Evolutionary conservation across 2,113 vertebrate genomes (phyloP).

Genomic region (Barbus barbus): DNA sequence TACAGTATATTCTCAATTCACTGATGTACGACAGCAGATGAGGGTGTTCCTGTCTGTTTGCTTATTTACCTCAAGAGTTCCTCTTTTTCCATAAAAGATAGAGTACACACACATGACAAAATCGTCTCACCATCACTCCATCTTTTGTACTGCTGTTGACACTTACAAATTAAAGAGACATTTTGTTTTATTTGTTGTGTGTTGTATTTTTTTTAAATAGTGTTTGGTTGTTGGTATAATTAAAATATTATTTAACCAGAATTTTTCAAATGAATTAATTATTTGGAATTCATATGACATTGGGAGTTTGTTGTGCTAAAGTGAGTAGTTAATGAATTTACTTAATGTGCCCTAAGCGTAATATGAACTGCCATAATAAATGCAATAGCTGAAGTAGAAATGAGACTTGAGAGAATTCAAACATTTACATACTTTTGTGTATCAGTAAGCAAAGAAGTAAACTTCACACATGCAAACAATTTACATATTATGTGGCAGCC

Average conservation of each 20-base stretch:
- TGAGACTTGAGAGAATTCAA: background rate
- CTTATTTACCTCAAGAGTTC: slow-evolving; percentile 99
- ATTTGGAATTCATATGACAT: background rate
- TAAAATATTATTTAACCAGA: background rate
- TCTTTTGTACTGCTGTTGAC: slow-evolving; percentile 99
- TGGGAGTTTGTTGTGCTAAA: slow-evolving; percentile 4
- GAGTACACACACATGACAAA: slow-evolving; percentile 62
- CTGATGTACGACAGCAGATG: slow-evolving; percentile 82
- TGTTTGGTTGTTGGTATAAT: background rate
- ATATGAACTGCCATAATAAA: background rate
- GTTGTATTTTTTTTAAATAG: slow-evolving; percentile 41
- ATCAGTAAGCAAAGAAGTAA: background rate
- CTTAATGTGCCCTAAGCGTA: background rate
- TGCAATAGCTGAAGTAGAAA: background rate
- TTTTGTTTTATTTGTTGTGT: slow-evolving; percentile 94
- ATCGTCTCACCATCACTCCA: slow-evolving; percentile 95
- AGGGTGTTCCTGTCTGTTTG: slow-evolving; percentile 92
- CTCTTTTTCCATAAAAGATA: slow-evolving; percentile 91
- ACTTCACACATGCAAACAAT: slow-evolving; percentile 3
- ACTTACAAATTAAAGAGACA: slow-evolving; percentile 99
- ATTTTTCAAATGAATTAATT: background rate
- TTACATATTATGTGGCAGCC: background rate
- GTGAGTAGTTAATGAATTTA: background rate
- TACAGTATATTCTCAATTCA: slow-evolving; percentile 76
- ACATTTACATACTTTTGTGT: slow-evolving; percentile 14